phyloP scores from a whole-genome alignment of 1,140 invertebrate species.

The Zaprionus taronus region DNA sequence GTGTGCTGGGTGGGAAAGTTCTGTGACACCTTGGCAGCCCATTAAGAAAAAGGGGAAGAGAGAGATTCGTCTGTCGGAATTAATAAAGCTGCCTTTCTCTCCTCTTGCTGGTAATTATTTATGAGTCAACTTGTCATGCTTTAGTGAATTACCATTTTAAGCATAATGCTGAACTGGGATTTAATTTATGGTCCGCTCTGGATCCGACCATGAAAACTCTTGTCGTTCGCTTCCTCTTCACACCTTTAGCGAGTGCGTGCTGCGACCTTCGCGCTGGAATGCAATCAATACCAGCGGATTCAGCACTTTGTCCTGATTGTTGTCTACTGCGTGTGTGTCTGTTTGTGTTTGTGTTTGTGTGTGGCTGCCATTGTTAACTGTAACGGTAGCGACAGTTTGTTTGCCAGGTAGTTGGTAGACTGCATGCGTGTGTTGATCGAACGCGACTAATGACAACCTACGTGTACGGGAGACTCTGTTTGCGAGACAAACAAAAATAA shows the following conservation, averaged over 20 bases:
- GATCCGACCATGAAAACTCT: conserved; percentile 7
- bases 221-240: neutral
- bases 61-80: neutral
- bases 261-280: conserved; percentile 26
- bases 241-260: conserved; percentile 15
- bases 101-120: conserved; percentile 14
- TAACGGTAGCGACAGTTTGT: conserved; percentile 5
- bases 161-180: neutral
- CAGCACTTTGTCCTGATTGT: conserved; percentile 22
- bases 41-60: neutral
- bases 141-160: conserved; percentile 33
- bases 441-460: conserved; percentile 2
- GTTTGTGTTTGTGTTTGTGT: neutral
- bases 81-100: neutral
- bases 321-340: neutral
- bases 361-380: conserved; percentile 23
- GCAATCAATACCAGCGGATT: conserved; percentile 40
- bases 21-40: conserved; percentile 14
- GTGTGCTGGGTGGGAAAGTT: neutral
- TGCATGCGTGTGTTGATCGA: conserved; percentile 15
- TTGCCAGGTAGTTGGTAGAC: conserved; percentile 12
- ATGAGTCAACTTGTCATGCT: conserved; percentile 36
- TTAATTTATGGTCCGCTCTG: conserved; percentile 23
- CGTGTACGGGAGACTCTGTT: neutral
- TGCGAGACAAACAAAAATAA: neutral